Evolutionary conservation across 1,140 invertebrate species (phyloP).

Genomic region (Heliothis subflexa): DNA sequence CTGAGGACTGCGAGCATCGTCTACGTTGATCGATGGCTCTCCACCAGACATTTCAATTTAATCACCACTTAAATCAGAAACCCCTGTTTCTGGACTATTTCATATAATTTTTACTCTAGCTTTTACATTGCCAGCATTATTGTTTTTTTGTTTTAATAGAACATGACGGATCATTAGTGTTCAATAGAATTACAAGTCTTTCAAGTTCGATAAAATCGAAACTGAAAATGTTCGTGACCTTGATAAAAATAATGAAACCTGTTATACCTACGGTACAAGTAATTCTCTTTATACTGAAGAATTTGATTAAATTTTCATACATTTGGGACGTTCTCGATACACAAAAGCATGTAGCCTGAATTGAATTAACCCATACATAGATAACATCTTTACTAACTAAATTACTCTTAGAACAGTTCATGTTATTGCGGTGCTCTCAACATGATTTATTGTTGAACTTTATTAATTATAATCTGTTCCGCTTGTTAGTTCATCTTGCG

Average conservation of each 20-base stretch:
- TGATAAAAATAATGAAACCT: no score
- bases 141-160: no score
- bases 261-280: neutral
- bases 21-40: constrained; percentile 48
- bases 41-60: constrained; percentile 50
- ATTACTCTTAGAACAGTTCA: constrained; percentile 39
- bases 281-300: no score
- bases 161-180: no score
- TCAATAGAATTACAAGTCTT: no score
- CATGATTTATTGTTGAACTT: constrained; percentile 55
- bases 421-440: constrained; percentile 18
- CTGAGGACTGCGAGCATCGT: constrained; percentile 38
- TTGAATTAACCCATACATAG: constrained; percentile 22
- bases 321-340: neutral
- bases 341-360: neutral
- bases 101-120: constrained; percentile 2
- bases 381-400: constrained; percentile 24
- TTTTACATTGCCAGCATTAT: constrained; percentile 2
- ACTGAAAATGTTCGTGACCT: no score
- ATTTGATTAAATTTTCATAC: neutral
- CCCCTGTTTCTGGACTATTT: constrained; percentile 27
- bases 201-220: no score
- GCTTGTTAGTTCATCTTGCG: constrained; percentile 43
- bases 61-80: constrained; percentile 48
- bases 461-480: constrained; percentile 54